These are phyloP conservation scores for Halichondria panicea DNA, from an alignment of 37 sponge, comb jelly and placozoan species.

Conservation along the genomic window DNA sequence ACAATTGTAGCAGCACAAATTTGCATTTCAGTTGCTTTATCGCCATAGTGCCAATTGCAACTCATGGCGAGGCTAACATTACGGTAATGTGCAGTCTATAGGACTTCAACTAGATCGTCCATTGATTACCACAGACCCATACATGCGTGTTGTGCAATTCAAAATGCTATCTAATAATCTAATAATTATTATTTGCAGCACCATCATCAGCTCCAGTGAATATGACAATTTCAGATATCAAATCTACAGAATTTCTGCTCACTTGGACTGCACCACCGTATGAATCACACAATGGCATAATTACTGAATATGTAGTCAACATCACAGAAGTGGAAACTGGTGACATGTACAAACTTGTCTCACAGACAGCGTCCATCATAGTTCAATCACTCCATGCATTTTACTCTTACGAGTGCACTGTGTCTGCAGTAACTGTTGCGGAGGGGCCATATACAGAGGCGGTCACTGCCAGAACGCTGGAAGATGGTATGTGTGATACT, in stretches of 20 bases:
- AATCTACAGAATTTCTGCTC: not conserved
- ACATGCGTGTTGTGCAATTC: too few relatives aligned
- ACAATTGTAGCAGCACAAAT: too few relatives aligned
- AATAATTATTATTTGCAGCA: not conserved
- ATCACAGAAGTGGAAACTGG: conserved; percentile 36
- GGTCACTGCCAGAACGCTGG: too few relatives aligned
- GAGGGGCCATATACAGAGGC: too few relatives aligned
- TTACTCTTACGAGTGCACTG: conserved; percentile 11
- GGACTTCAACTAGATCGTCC: too few relatives aligned
- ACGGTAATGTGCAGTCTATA: too few relatives aligned
- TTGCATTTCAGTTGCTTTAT: too few relatives aligned
- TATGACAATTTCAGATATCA: not conserved
- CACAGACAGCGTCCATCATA: not conserved
- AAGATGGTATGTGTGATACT: too few relatives aligned
- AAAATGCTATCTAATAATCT: too few relatives aligned
- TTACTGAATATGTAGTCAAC: conserved; percentile 28
- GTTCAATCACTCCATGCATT: conserved; percentile 30
- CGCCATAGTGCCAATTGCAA: too few relatives aligned
- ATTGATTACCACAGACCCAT: too few relatives aligned
- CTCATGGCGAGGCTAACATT: too few relatives aligned
- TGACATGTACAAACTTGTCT: not conserved
- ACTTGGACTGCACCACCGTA: conserved; percentile 23
- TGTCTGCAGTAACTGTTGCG: conserved; percentile 35
- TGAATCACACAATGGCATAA: conserved; percentile 29
- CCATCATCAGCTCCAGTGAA: conserved; percentile 17